Percentiles rank a stretch among this genome's conserved stretches.
phyloP scores from a whole-genome alignment of 2,888 invertebrate genomes.

The Xanthia icteritia region DNA sequence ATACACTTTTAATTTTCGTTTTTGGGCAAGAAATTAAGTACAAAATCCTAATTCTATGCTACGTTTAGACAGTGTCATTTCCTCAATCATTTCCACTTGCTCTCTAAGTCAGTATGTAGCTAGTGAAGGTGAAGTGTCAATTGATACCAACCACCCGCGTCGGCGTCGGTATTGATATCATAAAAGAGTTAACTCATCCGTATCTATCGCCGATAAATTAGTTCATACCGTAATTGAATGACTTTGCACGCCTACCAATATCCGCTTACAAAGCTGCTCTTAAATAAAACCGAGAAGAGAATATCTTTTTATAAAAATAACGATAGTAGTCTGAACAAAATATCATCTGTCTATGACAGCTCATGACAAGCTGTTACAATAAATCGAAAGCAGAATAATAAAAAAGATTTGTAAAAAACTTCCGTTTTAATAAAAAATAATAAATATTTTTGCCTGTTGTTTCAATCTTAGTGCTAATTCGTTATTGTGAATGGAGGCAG shows the following conservation, averaged over 20 bases:
- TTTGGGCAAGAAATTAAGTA: neutral
- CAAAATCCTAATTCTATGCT: neutral
- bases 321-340: conserved; percentile 5
- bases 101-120: conserved; percentile 5
- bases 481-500: neutral
- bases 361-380: conserved; percentile 19
- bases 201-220: conserved; percentile 58
- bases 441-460: neutral
- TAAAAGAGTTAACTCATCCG: conserved; percentile 58
- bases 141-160: conserved; percentile 37
- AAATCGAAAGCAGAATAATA: conserved; percentile 17
- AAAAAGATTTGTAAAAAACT: neutral
- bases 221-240: conserved; percentile 58
- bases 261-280: conserved; percentile 7
- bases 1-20: neutral
- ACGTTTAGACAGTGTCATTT: neutral
- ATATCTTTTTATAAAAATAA: conserved; percentile 18
- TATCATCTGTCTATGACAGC: conserved; percentile 38
- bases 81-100: neutral
- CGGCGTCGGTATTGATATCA: conserved; percentile 52
- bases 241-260: conserved; percentile 30
- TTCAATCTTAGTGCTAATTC: neutral
- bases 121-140: conserved; percentile 38
- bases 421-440: neutral
- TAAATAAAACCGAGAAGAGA: conserved; percentile 5